Conservation (phyloP, 2,888 invertebrate species). For the Celastrina argiolus region DNA sequence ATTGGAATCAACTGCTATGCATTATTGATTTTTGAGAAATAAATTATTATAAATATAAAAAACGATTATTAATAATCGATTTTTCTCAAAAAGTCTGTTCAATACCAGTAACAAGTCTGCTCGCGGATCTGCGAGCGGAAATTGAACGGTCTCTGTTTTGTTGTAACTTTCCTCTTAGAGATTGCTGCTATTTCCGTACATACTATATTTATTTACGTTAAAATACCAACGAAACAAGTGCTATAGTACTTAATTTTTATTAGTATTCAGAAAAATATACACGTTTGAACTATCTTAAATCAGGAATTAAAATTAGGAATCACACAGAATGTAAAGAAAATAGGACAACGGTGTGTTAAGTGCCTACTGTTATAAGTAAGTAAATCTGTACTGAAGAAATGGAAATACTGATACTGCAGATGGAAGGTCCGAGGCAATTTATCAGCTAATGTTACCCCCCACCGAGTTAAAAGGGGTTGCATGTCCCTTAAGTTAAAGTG, state of each 20-base stretch:
- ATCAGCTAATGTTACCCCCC: background rate
- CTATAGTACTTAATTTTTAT: too few relatives aligned
- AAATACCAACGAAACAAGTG: too few relatives aligned
- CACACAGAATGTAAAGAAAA: too few relatives aligned
- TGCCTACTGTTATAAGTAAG: background rate
- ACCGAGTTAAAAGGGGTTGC: background rate
- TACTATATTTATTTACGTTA: background rate
- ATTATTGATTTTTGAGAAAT: too few relatives aligned
- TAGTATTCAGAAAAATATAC: too few relatives aligned
- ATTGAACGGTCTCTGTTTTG: background rate
- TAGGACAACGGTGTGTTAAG: too few relatives aligned
- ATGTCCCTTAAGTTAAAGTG: background rate
- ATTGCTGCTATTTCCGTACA: background rate
- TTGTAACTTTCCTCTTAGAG: slow-evolving; percentile 2
- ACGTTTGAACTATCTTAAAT: too few relatives aligned
- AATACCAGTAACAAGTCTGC: background rate
- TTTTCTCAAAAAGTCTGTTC: too few relatives aligned
- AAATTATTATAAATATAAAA: too few relatives aligned
- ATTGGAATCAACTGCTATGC: too few relatives aligned
- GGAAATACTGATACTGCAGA: background rate
- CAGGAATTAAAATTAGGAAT: too few relatives aligned
- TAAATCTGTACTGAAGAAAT: background rate
- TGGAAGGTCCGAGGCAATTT: background rate
- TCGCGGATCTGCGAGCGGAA: background rate
- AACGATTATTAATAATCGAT: too few relatives aligned